phyloP scores from a whole-genome alignment of 2,797 vertebrate genomes.

The Hybognathus amarus region DNA sequence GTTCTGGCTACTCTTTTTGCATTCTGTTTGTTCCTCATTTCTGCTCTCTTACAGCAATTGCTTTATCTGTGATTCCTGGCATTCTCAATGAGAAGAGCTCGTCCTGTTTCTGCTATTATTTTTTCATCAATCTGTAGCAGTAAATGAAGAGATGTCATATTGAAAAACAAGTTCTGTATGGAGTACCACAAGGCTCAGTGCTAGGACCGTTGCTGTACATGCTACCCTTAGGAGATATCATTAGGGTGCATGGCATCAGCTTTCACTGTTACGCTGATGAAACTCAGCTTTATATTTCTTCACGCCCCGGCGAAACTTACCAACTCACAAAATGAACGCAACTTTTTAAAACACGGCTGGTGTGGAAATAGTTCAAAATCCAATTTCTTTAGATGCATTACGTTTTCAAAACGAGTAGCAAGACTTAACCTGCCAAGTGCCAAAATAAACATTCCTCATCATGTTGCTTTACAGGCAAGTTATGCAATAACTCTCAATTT shows the following conservation, averaged over 20 bases:
- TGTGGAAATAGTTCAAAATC: too few relatives aligned
- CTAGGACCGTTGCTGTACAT: background rate
- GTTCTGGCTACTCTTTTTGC: background rate
- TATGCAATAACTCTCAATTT: background rate
- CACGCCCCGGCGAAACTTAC: accelerated
- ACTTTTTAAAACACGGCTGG: too few relatives aligned
- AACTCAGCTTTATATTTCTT: background rate
- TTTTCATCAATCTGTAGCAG: background rate
- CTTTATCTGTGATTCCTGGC: background rate
- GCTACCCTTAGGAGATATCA: too few relatives aligned
- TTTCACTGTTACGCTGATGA: background rate
- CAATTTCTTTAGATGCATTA: too few relatives aligned
- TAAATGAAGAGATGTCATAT: background rate
- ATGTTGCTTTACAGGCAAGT: background rate
- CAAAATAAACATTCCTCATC: too few relatives aligned
- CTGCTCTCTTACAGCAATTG: background rate
- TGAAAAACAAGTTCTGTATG: background rate
- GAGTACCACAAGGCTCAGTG: background rate
- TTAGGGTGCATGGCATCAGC: background rate
- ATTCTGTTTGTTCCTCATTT: background rate
- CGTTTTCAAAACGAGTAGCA: background rate
- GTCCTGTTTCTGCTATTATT: background rate
- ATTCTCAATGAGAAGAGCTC: background rate
- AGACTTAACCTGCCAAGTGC: background rate
- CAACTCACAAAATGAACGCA: background rate